Evolutionary conservation across 2,113 vertebrate genomes (phyloP).

Genomic region (Upupa epops): DNA sequence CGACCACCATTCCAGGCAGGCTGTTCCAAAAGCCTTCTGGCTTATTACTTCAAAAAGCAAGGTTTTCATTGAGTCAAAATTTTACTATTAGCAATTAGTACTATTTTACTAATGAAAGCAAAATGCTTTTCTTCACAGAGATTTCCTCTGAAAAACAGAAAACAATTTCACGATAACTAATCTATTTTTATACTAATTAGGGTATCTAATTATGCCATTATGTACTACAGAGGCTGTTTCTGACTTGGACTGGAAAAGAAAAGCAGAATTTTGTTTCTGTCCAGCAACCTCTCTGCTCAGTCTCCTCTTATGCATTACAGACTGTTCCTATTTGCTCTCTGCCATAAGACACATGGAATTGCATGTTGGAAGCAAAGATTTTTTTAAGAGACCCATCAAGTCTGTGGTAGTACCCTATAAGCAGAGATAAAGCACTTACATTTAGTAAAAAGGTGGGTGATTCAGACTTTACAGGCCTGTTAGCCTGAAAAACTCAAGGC

Average conservation of each 20-base stretch:
- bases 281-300: neutral
- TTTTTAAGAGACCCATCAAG: neutral
- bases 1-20: too few relatives aligned
- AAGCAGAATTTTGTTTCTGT: neutral
- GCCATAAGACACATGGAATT: neutral
- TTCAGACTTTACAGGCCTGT: neutral
- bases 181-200: too few relatives aligned
- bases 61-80: neutral
- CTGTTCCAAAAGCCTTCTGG: neutral
- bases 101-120: neutral
- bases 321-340: neutral
- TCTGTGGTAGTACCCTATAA: neutral
- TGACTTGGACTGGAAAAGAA: neutral
- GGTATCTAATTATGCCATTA: neutral
- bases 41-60: neutral
- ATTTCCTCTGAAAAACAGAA: neutral
- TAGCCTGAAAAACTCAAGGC: neutral
- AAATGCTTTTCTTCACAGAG: neutral
- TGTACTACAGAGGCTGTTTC: neutral
- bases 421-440: neutral
- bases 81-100: neutral
- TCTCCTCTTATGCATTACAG: neutral
- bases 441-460: neutral
- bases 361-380: neutral
- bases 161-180: neutral